Conservation (phyloP, 2,113 vertebrate species). For the Anolis sagrei region DNA sequence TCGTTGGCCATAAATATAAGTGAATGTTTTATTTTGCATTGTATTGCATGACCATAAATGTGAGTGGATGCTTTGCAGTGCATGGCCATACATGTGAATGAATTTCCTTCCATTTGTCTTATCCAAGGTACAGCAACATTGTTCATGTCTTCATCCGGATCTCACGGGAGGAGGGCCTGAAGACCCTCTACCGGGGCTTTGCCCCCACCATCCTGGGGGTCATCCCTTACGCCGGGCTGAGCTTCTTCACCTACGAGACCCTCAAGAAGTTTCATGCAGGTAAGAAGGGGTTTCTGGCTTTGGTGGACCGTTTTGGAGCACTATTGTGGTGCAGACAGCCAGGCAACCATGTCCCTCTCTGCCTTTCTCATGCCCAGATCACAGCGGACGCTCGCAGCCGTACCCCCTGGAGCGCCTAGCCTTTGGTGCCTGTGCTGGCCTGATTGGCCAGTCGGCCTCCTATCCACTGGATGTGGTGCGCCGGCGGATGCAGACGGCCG, state of each 20-base stretch:
- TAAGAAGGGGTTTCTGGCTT: constrained; percentile 56
- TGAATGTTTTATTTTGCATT: no score
- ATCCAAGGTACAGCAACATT: constrained; percentile 94
- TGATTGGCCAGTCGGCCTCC: constrained; percentile 93
- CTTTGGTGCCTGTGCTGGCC: constrained; percentile 93
- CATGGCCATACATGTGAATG: neutral
- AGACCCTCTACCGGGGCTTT: constrained; percentile 92
- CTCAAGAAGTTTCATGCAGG: constrained; percentile 92
- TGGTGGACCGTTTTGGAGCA: no score
- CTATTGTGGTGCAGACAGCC: no score
- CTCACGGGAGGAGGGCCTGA: constrained; percentile 91
- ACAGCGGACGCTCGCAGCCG: constrained; percentile 83
- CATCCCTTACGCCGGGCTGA: constrained; percentile 93
- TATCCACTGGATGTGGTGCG: constrained; percentile 98
- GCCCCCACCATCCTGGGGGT: constrained; percentile 92
- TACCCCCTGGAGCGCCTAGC: constrained; percentile 88
- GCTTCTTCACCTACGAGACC: constrained; percentile 97
- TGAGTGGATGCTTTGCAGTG: no score
- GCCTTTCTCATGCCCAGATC: constrained; percentile 74
- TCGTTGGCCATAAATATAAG: no score
- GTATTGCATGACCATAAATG: no score
- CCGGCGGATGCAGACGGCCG: constrained; percentile 95
- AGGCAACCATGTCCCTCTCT: neutral
- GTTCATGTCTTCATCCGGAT: constrained; percentile 94
- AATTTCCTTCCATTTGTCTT: constrained; percentile 18